phyloP scores from a whole-genome alignment of 1,140 invertebrate species.

The Aphaenogaster floridana region DNA sequence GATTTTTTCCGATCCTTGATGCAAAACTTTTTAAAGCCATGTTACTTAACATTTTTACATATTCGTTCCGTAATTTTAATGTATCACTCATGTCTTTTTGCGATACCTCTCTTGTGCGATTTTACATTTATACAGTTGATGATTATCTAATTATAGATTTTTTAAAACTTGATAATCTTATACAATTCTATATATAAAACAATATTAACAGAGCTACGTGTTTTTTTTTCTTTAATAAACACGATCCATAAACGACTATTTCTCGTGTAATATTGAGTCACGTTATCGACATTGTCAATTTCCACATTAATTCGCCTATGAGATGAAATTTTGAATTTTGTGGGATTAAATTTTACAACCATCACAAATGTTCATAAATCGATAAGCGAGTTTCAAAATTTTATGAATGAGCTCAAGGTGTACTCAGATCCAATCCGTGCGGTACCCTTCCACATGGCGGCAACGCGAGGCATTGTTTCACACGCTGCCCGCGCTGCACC shows the following conservation, averaged over 20 bases:
- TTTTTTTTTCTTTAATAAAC: not conserved
- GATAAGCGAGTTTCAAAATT: not conserved
- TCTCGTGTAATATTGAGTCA: not conserved
- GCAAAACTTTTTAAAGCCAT: not conserved
- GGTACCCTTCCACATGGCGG: not conserved
- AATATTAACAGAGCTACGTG: not conserved
- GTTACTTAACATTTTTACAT: not conserved
- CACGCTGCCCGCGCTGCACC: constrained; percentile 31
- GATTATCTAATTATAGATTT: not conserved
- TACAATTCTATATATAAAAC: not conserved
- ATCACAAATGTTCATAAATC: not conserved
- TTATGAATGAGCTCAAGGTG: not conserved
- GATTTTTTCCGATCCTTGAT: not conserved
- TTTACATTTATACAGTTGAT: not conserved
- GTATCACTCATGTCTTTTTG: not conserved
- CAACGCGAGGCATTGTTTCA: constrained; percentile 43
- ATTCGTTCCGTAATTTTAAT: not conserved
- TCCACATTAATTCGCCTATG: not conserved
- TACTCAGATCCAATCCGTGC: not conserved
- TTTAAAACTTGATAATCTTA: not conserved
- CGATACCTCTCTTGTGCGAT: too few relatives aligned
- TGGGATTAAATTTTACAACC: not conserved
- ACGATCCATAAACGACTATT: not conserved
- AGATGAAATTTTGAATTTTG: not conserved
- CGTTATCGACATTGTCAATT: not conserved